phyloP scores from a whole-genome alignment of 2,113 vertebrate genomes.

The Forbesichthys agassizii region DNA sequence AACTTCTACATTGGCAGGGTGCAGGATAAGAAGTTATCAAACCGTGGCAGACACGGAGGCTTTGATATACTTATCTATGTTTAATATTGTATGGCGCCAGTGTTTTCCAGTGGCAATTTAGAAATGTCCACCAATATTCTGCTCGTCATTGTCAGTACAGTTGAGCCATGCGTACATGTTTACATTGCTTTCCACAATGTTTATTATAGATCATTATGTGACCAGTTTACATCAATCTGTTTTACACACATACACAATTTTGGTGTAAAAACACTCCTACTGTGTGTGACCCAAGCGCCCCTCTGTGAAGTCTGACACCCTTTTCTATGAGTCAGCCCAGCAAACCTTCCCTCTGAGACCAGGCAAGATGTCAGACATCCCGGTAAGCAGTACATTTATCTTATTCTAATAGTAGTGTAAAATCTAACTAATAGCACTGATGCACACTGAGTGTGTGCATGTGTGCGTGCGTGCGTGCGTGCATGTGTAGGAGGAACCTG shows the following conservation, averaged over 20 bases:
- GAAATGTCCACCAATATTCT: too few relatives aligned
- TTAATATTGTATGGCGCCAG: too few relatives aligned
- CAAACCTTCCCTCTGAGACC: slow-evolving; percentile 56
- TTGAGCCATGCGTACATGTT: too few relatives aligned
- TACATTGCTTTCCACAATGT: neutral
- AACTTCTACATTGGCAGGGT: too few relatives aligned
- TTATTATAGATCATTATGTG: neutral
- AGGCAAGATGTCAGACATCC: slow-evolving; percentile 72
- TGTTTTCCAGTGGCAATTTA: too few relatives aligned
- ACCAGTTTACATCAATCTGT: neutral
- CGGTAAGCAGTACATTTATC: slow-evolving; percentile 40
- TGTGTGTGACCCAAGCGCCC: slow-evolving; percentile 48
- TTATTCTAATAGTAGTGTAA: neutral
- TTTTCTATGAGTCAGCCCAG: slow-evolving; percentile 67
- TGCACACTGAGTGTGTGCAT: neutral
- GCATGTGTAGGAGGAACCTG: slow-evolving; percentile 70
- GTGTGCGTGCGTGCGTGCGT: slow-evolving; percentile 15
- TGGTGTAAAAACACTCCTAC: too few relatives aligned
- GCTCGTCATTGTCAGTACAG: too few relatives aligned
- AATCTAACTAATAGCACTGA: neutral
- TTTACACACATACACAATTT: neutral
- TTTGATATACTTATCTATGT: too few relatives aligned
- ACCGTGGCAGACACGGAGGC: too few relatives aligned
- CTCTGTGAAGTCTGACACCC: slow-evolving; percentile 60
- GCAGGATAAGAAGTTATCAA: too few relatives aligned